These are phyloP conservation scores for Bergia puertoricense DNA, from an alignment of 92 coral and sea anemone species.

Conservation along the genomic window DNA sequence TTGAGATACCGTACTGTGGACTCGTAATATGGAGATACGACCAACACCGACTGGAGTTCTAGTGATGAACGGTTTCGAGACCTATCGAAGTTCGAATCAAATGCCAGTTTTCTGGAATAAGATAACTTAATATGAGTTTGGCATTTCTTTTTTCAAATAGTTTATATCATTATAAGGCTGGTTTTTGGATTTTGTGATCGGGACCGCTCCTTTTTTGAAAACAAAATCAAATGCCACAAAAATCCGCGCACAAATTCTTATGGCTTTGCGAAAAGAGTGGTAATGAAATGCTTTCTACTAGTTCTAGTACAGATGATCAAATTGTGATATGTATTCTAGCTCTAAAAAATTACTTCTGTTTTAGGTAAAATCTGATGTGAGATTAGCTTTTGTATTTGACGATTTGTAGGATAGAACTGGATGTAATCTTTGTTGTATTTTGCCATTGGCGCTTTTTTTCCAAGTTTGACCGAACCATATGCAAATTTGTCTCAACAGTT, in stretches of 20 bases:
- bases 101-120: background rate
- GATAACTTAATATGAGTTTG: background rate
- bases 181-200: background rate
- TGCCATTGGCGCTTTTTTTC: too few relatives aligned
- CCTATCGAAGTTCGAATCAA: background rate
- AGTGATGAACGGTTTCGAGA: background rate
- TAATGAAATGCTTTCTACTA: background rate
- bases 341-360: too few relatives aligned
- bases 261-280: background rate
- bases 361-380: background rate
- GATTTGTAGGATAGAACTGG: background rate
- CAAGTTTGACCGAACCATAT: background rate
- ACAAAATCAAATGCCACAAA: background rate
- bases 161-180: background rate
- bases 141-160: background rate
- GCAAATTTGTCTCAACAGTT: slow-evolving; percentile 6
- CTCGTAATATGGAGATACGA: background rate
- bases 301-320: background rate
- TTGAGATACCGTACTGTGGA: background rate
- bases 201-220: background rate
- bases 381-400: background rate
- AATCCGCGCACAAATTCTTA: too few relatives aligned
- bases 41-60: background rate
- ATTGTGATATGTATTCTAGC: background rate
- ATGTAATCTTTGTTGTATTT: background rate